These are phyloP conservation scores for Prosapia bicincta DNA, from an alignment of 2,888 invertebrate species.

Conservation along the genomic window DNA sequence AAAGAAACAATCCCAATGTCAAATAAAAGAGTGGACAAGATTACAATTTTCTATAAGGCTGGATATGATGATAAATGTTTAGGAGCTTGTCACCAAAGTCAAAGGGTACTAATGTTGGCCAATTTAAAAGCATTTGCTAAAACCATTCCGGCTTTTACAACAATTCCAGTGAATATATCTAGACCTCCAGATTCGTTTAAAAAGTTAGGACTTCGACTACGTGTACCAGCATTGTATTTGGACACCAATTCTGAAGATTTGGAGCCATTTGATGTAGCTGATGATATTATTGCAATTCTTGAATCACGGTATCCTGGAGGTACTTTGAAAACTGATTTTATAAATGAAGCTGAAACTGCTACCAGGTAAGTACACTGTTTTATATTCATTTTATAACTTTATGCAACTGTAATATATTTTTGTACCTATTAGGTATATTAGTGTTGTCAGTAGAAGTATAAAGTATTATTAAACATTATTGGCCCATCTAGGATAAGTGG, in stretches of 20 bases:
- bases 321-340: slow-evolving; percentile 28
- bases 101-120: slow-evolving; percentile 36
- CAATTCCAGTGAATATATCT: slow-evolving; percentile 36
- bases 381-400: too few relatives aligned
- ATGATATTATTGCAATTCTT: slow-evolving; percentile 35
- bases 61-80: slow-evolving; percentile 35
- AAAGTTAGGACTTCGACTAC: slow-evolving; percentile 34
- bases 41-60: slow-evolving; percentile 35
- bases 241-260: slow-evolving; percentile 21
- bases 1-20: neutral
- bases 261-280: slow-evolving; percentile 36
- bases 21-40: neutral
- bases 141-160: slow-evolving; percentile 28
- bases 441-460: too few relatives aligned
- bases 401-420: too few relatives aligned
- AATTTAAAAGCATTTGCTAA: slow-evolving; percentile 33
- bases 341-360: slow-evolving; percentile 34
- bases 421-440: too few relatives aligned
- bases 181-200: slow-evolving; percentile 35
- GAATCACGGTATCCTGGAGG: slow-evolving; percentile 36
- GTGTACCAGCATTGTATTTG: slow-evolving; percentile 32
- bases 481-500: too few relatives aligned
- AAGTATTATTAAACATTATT: too few relatives aligned
- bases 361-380: slow-evolving; percentile 34
- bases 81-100: slow-evolving; percentile 38